Evolutionary conservation across 2,888 invertebrate genomes (phyloP).

Genomic region (Lumbricus terrestris): DNA sequence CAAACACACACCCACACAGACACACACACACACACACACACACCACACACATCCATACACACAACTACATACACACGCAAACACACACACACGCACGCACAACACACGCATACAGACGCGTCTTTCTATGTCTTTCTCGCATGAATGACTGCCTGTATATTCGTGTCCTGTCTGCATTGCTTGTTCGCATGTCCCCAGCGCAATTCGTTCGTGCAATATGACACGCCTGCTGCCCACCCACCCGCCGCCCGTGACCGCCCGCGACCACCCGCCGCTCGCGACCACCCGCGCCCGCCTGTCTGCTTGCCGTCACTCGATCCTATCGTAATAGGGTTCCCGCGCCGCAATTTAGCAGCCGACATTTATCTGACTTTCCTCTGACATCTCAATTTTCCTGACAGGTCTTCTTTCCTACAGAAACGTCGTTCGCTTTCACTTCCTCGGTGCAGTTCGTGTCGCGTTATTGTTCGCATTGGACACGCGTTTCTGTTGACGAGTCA

Average conservation of each 20-base stretch:
- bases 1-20: too few species aligned
- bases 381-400: background rate
- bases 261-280: too few species aligned
- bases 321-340: background rate
- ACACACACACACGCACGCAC: background rate
- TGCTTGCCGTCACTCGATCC: background rate
- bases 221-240: too few species aligned
- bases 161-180: background rate
- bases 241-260: too few species aligned
- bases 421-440: background rate
- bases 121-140: background rate
- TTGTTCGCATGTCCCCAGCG: background rate
- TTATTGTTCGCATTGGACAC: background rate
- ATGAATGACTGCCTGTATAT: background rate
- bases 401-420: background rate
- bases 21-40: too few species aligned
- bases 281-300: too few species aligned
- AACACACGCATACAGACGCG: too few species aligned
- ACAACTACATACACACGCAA: too few species aligned
- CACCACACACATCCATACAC: too few species aligned
- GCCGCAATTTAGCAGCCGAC: background rate
- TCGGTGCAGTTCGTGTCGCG: background rate
- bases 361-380: background rate
- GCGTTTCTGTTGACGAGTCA: background rate
- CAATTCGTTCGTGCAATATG: too few species aligned